phyloP scores from a whole-genome alignment of 2,888 invertebrate genomes.

The Drosophila sordidula region DNA sequence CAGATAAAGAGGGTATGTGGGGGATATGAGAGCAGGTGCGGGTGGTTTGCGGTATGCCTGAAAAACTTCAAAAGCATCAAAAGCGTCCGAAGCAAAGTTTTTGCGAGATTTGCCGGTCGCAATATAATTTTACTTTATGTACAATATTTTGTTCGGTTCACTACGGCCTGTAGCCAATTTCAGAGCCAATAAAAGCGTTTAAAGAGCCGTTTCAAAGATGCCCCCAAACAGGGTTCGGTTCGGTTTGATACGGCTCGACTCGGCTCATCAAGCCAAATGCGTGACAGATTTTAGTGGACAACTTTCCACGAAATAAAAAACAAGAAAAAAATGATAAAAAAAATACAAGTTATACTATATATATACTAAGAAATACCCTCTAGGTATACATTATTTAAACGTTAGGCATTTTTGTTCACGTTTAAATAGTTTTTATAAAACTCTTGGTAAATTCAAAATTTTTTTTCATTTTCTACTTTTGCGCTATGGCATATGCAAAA shows the following conservation, averaged over 20 bases:
- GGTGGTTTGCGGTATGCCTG: constrained; percentile 21
- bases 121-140: constrained; percentile 72
- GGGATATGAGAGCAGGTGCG: background rate
- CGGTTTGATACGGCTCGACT: constrained; percentile 2
- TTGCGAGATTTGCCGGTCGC: constrained; percentile 57
- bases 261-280: constrained; percentile 43
- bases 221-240: constrained; percentile 10
- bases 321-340: background rate
- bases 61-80: constrained; percentile 72
- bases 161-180: constrained; percentile 63
- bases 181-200: constrained; percentile 73
- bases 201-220: constrained; percentile 52
- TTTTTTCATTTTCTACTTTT: no score
- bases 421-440: no score
- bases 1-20: constrained; percentile 14
- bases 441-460: no score
- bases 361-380: constrained; percentile 9
- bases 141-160: constrained; percentile 37
- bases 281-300: constrained; percentile 53
- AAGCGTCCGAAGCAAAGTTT: constrained; percentile 61
- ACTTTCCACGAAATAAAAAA: constrained; percentile 15
- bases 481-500: no score
- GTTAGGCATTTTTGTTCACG: no score
- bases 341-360: background rate
- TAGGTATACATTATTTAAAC: background rate